Base-by-base conservation (phyloP, 1,140 invertebrate species). In the Leptinotarsa defecta region DNA sequence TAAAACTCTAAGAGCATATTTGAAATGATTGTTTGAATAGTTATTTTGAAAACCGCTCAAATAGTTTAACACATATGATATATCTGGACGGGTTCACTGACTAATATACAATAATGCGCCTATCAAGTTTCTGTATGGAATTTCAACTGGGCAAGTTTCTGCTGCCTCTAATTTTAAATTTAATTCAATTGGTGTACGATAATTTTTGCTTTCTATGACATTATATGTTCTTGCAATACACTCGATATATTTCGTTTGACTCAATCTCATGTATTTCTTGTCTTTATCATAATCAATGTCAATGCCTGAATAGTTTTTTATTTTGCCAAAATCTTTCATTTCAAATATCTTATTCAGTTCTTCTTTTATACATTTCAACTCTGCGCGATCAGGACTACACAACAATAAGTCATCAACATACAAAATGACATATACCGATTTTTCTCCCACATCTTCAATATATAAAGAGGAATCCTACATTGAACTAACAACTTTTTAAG, bases 1-100 rank as follows among this genome's bases (percentile, higher is more conserved):
- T 63, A 73, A 64, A 20, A 73, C 57, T 73, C 71, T 73, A 62
- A 73, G 52, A 63, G 71, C 71, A 73, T 73, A 73, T 24, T 73
- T 73, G 24, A 19, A 73, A 73, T 73, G 71, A 19, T 61, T 64
- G 11, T 24, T 27, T 57, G n/a, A 57, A 24, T 63, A 63, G 17
- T 57, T 61, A 48, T 64, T 73, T 73, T 73, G 71, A 64, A 63
- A 73, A 24, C 48, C 62, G 63, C 71, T 63, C 24, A 73, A 34
- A 27, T 73, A 73, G 27, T 63, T 73, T 65, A 65, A 20, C 15
- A 20, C 63, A 65, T 65, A 65, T 13, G 63, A 20, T 6, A 65
- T 65, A 65, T 65, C 63, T 20, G 63, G 63, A 65, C 8, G 63
- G 19, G 63, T 65, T 65, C 63, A 20, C 24, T 65, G 63, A 65